Base-by-base conservation (phyloP, 2,888 invertebrate species). In the Thelaira solivaga region DNA sequence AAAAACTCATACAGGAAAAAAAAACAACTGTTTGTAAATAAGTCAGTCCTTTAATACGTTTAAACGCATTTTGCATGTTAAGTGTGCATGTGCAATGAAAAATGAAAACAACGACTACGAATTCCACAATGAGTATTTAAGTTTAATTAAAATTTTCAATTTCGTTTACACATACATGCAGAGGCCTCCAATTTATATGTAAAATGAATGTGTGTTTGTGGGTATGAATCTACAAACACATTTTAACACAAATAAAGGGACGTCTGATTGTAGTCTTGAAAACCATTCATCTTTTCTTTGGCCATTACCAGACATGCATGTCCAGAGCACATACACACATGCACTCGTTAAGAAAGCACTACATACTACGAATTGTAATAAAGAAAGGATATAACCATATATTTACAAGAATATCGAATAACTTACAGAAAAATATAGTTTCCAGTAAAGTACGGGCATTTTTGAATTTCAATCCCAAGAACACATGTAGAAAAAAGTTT, bases 71-170 rank as follows among this genome's bases (percentile, higher is more conserved):
- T 72, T 72, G 16, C 39, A 11, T 34, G 64, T 65, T 34, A 16
- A 41, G n/a, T 41, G 26, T 41, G 41, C 49, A 24, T 65, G 64
- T 65, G 47, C 49, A 73, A 65, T 64, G 53, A 57, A 73, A 39
- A n/a, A n/a, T n/a, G n/a, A n/a, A n/a, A 57, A 73, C 57, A 73
- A 65, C 16, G 43, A 43, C 22, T 34, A 36, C 41, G 49, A 73
- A 73, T 73, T 73, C 65, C 73, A 73, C 73, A 73, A 65, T 65
- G 73, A 59, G 65, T 73, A 65, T 65, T 73, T 73, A 73, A 65
- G 73, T 65, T 73, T 73, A 73, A 73, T 73, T 73, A 65, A 73
- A 73, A 59, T 41, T 73, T 65, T 73, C 73, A 73, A 73, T 65
- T 73, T 55, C 26, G n/a, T 57, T 55, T 31, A 43, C 22, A 36